A percentile compares a stretch with the other conserved stretches of the same genome.
These are phyloP conservation scores for Rosalia funebris DNA, from an alignment of 2,888 invertebrate species.

Conservation along the genomic window DNA sequence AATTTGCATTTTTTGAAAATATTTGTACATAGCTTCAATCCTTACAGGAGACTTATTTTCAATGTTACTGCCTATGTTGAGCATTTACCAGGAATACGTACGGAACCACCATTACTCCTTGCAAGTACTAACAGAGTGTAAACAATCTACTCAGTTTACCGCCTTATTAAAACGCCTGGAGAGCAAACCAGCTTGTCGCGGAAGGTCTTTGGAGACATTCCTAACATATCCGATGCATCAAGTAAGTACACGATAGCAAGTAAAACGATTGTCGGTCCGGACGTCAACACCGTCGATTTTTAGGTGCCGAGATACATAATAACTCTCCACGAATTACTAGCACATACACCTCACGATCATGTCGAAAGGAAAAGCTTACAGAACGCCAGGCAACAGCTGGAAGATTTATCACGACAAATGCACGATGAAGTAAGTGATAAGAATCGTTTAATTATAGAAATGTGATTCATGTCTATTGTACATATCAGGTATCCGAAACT, in stretches of 20 bases:
- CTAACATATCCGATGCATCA: conserved; percentile 95
- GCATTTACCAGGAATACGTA: conserved; percentile 95
- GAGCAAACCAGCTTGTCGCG: conserved; percentile 86
- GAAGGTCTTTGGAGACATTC: conserved; percentile 86
- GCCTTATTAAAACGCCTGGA: conserved; percentile 82
- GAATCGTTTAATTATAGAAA: too few relatives aligned
- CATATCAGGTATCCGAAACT: conserved; percentile 83
- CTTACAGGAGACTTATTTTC: conserved; percentile 96
- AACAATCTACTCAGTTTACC: conserved; percentile 83
- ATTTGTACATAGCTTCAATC: too few relatives aligned
- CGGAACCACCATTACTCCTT: conserved; percentile 94
- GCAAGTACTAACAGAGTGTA: conserved; percentile 91
- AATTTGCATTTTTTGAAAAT: too few relatives aligned
- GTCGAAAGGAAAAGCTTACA: conserved; percentile 90
- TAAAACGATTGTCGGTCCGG: too few relatives aligned
- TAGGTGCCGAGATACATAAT: conserved; percentile 93
- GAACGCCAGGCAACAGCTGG: conserved; percentile 86
- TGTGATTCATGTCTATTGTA: neutral
- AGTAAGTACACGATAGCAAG: too few relatives aligned
- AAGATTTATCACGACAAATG: conserved; percentile 87
- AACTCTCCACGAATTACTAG: conserved; percentile 87
- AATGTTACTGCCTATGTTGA: conserved; percentile 93
- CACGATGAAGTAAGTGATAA: conserved; percentile 77
- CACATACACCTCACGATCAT: conserved; percentile 94
- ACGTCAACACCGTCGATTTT: too few relatives aligned